A percentile compares a stretch with the other conserved stretches of the same genome.
These are phyloP conservation scores for Leucophenga montana DNA, from an alignment of 2,888 invertebrate genomes.

Conservation along the genomic window DNA sequence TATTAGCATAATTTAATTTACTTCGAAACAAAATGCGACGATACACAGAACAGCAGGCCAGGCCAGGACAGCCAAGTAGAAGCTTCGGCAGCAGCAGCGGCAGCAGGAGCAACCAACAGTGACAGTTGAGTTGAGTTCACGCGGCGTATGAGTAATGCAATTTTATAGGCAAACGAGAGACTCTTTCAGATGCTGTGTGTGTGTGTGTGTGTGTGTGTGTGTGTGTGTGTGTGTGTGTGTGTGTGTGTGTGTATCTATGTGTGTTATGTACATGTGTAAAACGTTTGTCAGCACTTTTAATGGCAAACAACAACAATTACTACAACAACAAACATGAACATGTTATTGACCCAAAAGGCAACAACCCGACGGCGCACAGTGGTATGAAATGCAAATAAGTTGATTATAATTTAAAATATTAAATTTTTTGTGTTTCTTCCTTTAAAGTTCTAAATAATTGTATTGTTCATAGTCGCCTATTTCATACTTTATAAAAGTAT, in stretches of 20 bases:
- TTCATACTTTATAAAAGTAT: no score
- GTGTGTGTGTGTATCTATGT: background rate
- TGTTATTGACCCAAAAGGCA: conserved; percentile 21
- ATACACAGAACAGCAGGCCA: no score
- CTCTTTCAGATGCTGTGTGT: background rate
- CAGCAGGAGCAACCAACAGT: no score
- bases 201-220: background rate
- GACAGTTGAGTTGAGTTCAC: background rate
- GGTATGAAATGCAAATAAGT: no score
- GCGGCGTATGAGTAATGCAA: conserved; percentile 20
- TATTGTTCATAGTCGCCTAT: no score
- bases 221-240: background rate
- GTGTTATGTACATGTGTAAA: background rate
- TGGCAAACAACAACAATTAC: conserved; percentile 11
- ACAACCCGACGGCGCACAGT: background rate
- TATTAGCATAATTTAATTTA: conserved; percentile 5
- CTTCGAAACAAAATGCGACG: no score
- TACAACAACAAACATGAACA: conserved; percentile 9
- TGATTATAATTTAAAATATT: no score
- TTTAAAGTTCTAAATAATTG: no score
- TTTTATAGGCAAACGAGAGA: conserved; percentile 1
- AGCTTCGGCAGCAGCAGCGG: no score
- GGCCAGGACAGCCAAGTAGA: no score
- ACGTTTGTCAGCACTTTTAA: conserved; percentile 15
- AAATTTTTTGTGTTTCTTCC: no score